These are phyloP conservation scores for Caenorhabditis plicata DNA, from an alignment of 2,888 invertebrate species.

Conservation along the genomic window DNA sequence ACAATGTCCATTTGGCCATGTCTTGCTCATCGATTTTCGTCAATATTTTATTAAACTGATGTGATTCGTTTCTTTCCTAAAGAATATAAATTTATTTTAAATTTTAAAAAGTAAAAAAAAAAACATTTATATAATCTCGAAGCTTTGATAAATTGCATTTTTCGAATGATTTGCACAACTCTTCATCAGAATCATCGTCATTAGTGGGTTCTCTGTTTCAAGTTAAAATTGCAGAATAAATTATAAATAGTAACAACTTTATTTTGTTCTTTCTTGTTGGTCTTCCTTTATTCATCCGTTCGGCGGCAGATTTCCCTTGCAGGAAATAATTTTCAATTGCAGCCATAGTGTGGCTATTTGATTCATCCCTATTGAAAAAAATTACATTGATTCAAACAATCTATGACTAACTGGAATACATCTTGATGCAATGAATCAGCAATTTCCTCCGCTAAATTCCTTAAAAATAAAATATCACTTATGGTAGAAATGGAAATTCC, in stretches of 20 bases:
- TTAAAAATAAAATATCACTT: too few relatives aligned
- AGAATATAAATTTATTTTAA: background rate
- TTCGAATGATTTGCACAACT: background rate
- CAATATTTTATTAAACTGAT: constrained; percentile 4
- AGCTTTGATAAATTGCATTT: constrained; percentile 2
- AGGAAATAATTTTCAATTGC: constrained; percentile 46
- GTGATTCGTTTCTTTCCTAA: background rate
- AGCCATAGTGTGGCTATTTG: constrained; percentile 4
- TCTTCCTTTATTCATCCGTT: constrained; percentile 25
- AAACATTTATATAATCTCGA: background rate
- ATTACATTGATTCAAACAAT: too few relatives aligned
- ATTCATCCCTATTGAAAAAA: constrained; percentile 49
- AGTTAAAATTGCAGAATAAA: background rate
- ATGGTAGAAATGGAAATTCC: too few relatives aligned
- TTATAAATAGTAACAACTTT: background rate
- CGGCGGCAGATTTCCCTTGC: constrained; percentile 34
- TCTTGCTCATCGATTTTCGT: constrained; percentile 9
- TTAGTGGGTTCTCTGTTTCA: constrained; percentile 1
- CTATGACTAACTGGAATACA: too few relatives aligned
- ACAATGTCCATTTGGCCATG: constrained; percentile 31
- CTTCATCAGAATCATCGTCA: background rate
- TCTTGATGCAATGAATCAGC: too few relatives aligned
- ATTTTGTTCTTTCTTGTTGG: background rate
- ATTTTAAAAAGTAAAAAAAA: background rate
- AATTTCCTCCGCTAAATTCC: too few relatives aligned